Evolutionary conservation across 2,113 vertebrate species (phyloP).

Genomic region (Cavia aperea): DNA sequence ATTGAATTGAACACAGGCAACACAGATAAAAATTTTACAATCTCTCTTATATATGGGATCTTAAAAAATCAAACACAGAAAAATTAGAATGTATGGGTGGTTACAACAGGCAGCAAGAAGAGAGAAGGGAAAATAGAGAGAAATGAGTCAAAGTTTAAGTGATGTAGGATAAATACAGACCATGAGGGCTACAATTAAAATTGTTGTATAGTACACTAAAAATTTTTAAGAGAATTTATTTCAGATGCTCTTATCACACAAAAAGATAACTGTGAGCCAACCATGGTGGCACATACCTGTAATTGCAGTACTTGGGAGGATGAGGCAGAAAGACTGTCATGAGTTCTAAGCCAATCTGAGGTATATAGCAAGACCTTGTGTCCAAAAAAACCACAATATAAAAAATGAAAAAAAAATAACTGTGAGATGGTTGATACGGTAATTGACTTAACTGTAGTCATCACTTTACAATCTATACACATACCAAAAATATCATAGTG

Average conservation of each 20-base stretch:
- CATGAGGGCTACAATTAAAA: not conserved
- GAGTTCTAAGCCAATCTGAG: too few relatives aligned
- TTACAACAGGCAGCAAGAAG: not conserved
- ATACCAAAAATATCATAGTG: not conserved
- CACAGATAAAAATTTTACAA: not conserved
- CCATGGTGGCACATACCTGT: too few relatives aligned
- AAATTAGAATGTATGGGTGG: not conserved
- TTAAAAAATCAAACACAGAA: not conserved
- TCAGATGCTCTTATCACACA: not conserved
- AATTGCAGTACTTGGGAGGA: too few relatives aligned
- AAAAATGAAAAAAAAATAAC: not conserved
- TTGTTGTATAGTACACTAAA: not conserved
- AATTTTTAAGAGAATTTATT: not conserved
- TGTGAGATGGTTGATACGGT: not conserved
- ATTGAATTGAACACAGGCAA: not conserved
- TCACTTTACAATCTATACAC: not conserved
- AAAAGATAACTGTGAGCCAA: not conserved
- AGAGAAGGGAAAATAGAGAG: not conserved
- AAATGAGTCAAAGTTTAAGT: not conserved
- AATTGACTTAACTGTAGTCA: not conserved
- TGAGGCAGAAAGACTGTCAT: too few relatives aligned
- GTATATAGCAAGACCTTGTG: too few relatives aligned
- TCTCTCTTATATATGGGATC: not conserved
- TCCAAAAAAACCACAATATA: too few relatives aligned
- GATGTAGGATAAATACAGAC: not conserved